phyloP scores from a whole-genome alignment of 2,113 vertebrate species.

The Ictidomys tridecemlineatus region DNA sequence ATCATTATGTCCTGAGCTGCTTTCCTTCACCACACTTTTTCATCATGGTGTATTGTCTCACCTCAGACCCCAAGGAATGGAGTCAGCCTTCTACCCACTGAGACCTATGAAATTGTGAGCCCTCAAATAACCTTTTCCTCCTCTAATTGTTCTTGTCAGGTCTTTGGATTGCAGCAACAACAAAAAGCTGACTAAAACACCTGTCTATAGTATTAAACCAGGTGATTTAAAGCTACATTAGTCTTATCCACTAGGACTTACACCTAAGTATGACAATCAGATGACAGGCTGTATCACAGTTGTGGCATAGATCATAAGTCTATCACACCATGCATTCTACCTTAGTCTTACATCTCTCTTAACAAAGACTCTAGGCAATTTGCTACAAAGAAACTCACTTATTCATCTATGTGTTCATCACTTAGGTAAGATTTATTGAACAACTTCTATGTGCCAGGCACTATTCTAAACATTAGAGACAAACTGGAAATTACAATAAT shows the following conservation, averaged over 20 bases:
- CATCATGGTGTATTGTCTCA: too few relatives aligned
- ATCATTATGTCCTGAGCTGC: too few relatives aligned
- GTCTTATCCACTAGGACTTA: neutral
- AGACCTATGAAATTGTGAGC: too few relatives aligned
- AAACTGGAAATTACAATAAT: neutral
- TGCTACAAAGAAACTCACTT: neutral
- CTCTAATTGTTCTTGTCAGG: too few relatives aligned
- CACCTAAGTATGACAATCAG: neutral
- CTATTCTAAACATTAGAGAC: neutral
- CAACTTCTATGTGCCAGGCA: neutral
- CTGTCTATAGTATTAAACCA: neutral
- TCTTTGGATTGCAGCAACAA: too few relatives aligned
- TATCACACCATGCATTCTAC: neutral
- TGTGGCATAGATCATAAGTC: neutral
- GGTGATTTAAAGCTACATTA: neutral
- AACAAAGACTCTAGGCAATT: neutral
- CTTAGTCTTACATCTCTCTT: neutral
- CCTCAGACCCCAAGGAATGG: too few relatives aligned
- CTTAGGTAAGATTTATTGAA: neutral
- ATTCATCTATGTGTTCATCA: neutral
- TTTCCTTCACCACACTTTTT: too few relatives aligned
- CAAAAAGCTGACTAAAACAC: too few relatives aligned
- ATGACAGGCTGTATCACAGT: neutral
- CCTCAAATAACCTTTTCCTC: too few relatives aligned
- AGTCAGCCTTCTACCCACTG: too few relatives aligned